Evolutionary conservation across 2,113 vertebrate species (phyloP).

Genomic region (Hydrochoerus hydrochaeris): DNA sequence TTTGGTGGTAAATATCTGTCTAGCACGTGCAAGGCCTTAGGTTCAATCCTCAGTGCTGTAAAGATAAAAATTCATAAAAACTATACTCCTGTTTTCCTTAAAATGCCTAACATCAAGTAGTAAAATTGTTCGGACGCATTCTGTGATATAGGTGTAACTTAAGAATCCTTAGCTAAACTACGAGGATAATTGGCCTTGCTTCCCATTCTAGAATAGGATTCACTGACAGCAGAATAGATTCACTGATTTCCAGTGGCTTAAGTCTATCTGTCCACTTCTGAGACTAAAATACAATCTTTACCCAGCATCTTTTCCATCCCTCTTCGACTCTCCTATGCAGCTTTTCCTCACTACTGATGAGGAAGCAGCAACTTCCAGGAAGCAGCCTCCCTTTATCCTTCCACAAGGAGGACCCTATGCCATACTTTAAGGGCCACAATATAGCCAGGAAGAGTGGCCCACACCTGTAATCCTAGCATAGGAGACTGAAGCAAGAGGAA

Average conservation of each 20-base stretch:
- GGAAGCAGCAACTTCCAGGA: neutral
- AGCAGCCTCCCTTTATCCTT: neutral
- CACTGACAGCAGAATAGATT: neutral
- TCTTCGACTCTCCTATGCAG: neutral
- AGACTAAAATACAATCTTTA: neutral
- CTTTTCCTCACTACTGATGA: neutral
- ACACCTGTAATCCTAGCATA: neutral
- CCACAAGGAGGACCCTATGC: neutral
- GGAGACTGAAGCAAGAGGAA: neutral
- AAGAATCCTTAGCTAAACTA: neutral
- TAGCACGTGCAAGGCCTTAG: neutral
- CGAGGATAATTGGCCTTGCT: neutral
- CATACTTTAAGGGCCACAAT: neutral
- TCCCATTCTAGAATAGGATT: neutral
- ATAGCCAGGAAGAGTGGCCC: neutral
- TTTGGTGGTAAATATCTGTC: neutral
- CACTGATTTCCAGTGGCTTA: neutral
- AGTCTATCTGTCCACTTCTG: neutral
- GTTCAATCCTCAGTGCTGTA: neutral
- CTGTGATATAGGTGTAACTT: neutral
- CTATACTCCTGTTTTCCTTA: slow-evolving; percentile 4
- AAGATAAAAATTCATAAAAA: neutral
- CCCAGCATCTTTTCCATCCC: neutral
- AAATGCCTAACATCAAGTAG: neutral
- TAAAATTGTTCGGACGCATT: neutral